These are phyloP conservation scores for Terebella lapidaria DNA, from an alignment of 2,888 invertebrate species.

Conservation along the genomic window DNA sequence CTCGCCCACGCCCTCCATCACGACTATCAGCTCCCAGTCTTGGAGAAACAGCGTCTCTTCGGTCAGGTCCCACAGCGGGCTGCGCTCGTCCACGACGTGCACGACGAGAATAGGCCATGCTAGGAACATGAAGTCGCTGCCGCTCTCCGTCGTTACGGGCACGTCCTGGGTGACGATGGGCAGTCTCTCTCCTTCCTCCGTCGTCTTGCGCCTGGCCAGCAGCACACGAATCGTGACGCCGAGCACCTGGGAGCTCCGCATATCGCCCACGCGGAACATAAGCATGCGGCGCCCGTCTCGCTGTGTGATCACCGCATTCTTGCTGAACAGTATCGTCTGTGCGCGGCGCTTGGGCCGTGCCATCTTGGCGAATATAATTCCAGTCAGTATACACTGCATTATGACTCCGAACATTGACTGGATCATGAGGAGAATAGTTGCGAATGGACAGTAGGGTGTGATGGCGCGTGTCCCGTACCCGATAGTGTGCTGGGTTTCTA, in stretches of 20 bases:
- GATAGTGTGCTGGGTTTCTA: conserved; percentile 31
- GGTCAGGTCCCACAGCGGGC: conserved; percentile 23
- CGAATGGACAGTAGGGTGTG: conserved; percentile 45
- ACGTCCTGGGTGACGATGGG: conserved; percentile 91
- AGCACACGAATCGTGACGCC: conserved; percentile 91
- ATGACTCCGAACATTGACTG: conserved; percentile 86
- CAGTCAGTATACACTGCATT: conserved; percentile 67
- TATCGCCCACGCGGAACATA: conserved; percentile 53
- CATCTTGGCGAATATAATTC: conserved; percentile 84
- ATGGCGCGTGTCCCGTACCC: conserved; percentile 27
- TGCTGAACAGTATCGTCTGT: conserved; percentile 87
- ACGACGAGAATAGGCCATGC: conserved; percentile 97
- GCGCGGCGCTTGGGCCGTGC: conserved; percentile 84
- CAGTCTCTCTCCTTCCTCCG: conserved; percentile 84
- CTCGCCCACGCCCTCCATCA: conserved; percentile 24
- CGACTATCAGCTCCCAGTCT: conserved; percentile 24
- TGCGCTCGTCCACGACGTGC: conserved; percentile 18
- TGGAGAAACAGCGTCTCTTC: conserved; percentile 17
- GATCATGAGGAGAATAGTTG: conserved; percentile 81
- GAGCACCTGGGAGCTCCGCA: conserved; percentile 41
- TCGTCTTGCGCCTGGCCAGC: conserved; percentile 84
- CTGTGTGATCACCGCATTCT: conserved; percentile 78
- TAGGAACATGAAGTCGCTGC: conserved; percentile 87
- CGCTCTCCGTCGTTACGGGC: conserved; percentile 76
- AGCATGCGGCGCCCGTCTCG: conserved; percentile 51